Evolutionary conservation across 2,888 invertebrate species (phyloP).

Genomic region (Synergus laeviventris): DNA sequence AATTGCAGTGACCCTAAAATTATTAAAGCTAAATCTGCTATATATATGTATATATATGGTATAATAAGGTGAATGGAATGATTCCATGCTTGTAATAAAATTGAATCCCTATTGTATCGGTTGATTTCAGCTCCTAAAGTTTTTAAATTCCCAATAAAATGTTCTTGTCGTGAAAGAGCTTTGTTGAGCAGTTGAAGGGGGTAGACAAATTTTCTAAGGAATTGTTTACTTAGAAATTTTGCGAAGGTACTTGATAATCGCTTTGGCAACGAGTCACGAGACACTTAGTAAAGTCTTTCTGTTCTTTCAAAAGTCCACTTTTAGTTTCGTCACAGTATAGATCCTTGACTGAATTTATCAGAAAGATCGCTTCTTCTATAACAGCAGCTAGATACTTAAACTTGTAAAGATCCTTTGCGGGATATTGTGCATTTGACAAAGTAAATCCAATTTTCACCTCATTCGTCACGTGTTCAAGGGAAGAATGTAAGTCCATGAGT

Average conservation of each 20-base stretch:
- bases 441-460: slow-evolving; percentile 58
- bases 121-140: neutral
- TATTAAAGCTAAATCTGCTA: too few species aligned
- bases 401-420: slow-evolving; percentile 14
- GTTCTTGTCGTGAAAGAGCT: neutral
- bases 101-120: neutral
- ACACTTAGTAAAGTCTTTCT: slow-evolving; percentile 25
- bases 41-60: too few species aligned
- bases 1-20: neutral
- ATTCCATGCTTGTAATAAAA: neutral
- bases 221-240: slow-evolving; percentile 31
- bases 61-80: neutral
- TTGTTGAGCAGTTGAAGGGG: neutral
- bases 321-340: slow-evolving; percentile 18
- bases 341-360: slow-evolving; percentile 14
- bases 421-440: slow-evolving; percentile 39
- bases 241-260: neutral
- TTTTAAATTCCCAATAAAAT: slow-evolving; percentile 9
- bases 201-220: neutral
- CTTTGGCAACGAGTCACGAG: neutral
- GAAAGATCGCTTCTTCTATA: slow-evolving; percentile 38
- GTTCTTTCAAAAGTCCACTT: slow-evolving; percentile 23
- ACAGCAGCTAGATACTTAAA: slow-evolving; percentile 24
- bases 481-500: slow-evolving; percentile 2
- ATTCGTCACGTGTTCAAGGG: slow-evolving; percentile 50